Evolutionary conservation across 2,797 vertebrate genomes (phyloP), one percentile per base, ranked within the genome.

Genomic region (Danionella dracula): DNA sequence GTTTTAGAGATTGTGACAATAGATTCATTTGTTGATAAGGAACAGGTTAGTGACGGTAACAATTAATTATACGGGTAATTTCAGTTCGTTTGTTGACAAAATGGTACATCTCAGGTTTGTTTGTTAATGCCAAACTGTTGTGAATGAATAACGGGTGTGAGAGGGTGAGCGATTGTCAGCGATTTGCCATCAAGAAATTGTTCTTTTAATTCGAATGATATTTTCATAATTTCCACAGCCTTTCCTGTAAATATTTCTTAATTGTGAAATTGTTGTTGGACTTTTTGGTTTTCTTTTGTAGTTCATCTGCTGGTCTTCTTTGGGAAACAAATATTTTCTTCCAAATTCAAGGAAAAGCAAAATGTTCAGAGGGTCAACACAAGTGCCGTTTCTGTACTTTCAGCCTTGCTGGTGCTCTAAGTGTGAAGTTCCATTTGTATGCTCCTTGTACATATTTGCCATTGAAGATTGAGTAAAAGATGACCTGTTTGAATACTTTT

Each of bases 41-140:
- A 64, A 59, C 11, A 61, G 67, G 41, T 67, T 59, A 60, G 35
- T 71, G 61, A 35, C 56, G 65, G 54, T 61, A 49, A 66, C 23
- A 46, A 68, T 27, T 27, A 27, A 6, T 53, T 53, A 76, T 71
- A 72, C 75, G 65, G 71, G 71, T 71, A 73, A 41, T 51, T 69
- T 71, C 27, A 53, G 60, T 56, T 63, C 16, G 20, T 46, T 32
- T 46, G n/a, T 48, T 48, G 20, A 49, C 16, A 49, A n/a, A n/a
- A 17, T 66, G 68, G 45, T 68, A 44, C 29, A 70, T 73, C 76
- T 78, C 76, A 78, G 76, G 76, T 67, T 76, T 66, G 35, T 57
- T 29, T 62, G 40, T 42, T 45, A 51, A 46, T 44, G 55, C 68
- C 53, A 56, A 50, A 51, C 38, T 40, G 34, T 51, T 57, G 48